A percentile compares a stretch with the other conserved stretches of the same genome.
phyloP scores from a whole-genome alignment of 2,888 invertebrate genomes.

The Polyploca ridens region DNA sequence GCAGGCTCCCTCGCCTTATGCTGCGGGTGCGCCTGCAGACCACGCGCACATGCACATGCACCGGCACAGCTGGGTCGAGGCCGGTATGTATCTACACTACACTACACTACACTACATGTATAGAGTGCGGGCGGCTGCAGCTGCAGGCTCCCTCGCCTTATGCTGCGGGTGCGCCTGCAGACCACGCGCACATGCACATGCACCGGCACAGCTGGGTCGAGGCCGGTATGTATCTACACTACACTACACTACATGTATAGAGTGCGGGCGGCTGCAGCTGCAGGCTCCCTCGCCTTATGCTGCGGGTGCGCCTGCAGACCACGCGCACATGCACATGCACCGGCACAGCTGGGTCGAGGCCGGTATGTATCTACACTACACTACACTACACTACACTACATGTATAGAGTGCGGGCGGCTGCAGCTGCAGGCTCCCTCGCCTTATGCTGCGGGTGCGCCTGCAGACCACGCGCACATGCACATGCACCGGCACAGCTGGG shows the following conservation, averaged over 20 bases:
- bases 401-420: constrained; percentile 88
- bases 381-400: no score
- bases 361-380: constrained; percentile 37
- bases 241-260: constrained; percentile 75
- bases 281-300: constrained; percentile 85
- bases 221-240: constrained; percentile 51
- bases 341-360: constrained; percentile 92
- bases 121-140: constrained; percentile 87
- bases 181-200: constrained; percentile 60
- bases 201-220: constrained; percentile 93
- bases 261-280: constrained; percentile 85
- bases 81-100: no score
- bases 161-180: constrained; percentile 51
- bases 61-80: no score
- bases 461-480: constrained; percentile 53
- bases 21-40: constrained; percentile 33
- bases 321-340: constrained; percentile 76
- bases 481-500: constrained; percentile 90
- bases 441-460: constrained; percentile 75
- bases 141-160: constrained; percentile 84
- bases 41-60: no score
- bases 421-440: constrained; percentile 78
- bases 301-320: constrained; percentile 46
- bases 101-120: constrained; percentile 52
- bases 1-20: constrained; percentile 85